Conservation (phyloP, 2,113 vertebrate genomes). For the Centropristis striata region DNA sequence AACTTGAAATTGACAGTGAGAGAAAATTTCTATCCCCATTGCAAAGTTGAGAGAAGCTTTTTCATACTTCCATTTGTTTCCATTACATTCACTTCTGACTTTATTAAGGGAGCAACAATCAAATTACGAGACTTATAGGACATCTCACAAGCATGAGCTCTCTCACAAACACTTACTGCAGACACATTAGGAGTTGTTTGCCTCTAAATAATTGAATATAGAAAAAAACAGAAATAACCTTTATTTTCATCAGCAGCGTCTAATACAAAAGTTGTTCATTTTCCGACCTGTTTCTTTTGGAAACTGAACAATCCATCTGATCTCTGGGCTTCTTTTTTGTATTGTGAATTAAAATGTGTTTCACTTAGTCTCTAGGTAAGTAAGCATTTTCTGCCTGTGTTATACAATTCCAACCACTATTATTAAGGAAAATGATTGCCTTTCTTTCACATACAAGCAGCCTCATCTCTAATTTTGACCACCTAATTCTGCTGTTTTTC, state of each 20-base stretch:
- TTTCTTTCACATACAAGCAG: not conserved
- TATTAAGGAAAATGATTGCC: not conserved
- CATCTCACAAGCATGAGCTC: not conserved
- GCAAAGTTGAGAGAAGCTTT: not conserved
- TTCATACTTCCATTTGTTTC: not conserved
- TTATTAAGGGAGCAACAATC: conserved; percentile 7
- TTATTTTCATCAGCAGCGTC: conserved; percentile 3
- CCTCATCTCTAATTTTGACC: not conserved
- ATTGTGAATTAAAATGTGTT: not conserved
- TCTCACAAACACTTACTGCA: not conserved
- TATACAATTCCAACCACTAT: not conserved
- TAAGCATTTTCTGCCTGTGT: not conserved
- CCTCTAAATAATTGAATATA: conserved; percentile 7
- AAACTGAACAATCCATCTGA: not conserved
- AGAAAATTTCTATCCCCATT: not conserved
- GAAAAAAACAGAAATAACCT: conserved; percentile 25
- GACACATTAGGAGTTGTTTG: conserved; percentile 14
- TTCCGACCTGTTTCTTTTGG: not conserved
- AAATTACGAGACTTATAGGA: conserved; percentile 2
- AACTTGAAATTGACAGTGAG: conserved; percentile 1
- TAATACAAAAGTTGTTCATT: not conserved
- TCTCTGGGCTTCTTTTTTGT: not conserved
- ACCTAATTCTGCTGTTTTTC: not conserved
- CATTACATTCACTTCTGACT: not conserved
- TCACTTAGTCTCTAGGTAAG: not conserved